Base-by-base conservation (phyloP, 2,113 vertebrate species). In the Dasyornis broadbenti region DNA sequence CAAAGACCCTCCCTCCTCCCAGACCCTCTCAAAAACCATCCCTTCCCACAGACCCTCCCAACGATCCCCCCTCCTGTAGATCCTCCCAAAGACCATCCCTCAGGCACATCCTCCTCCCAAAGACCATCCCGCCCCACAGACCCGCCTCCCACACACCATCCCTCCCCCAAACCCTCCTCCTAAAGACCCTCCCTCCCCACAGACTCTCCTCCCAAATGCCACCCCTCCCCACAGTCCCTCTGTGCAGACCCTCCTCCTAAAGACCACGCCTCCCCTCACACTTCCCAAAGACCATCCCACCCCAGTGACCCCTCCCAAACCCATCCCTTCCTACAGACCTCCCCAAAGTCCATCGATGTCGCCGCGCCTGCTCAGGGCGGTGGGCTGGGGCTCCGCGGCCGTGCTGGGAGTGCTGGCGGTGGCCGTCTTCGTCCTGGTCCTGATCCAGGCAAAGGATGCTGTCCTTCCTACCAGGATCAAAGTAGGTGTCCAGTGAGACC, bases 401-500 rank as follows among this genome's bases (percentile, higher is more conserved):
- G 7, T 45, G 4, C 80, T 97, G 2, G 77, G 4, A 0, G 52
- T 37, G 72, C 91, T 96, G 1, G 92, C 71, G 7, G 31, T 93
- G 80, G 78, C 87, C 5, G 30, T 66, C 3, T 91, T 98, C 50
- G 26, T 97, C 18, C 90, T 98, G 19, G 2, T 96, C 52, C 91
- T 98, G 63, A 82, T 81, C 27, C 52, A 82, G 23, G 63, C 8
- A 4, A 66, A 77, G 79, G 49, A 68, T 1, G 35, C 94, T 57
- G 66, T 81, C 24, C 72, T 97, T 63, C 96, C 97, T 6, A 4
- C 45, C 2, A 65, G 60, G 71, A 90, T 28, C 72, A 97, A 97
- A 94, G 98, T 98, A 94, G 8, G 87, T 70, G 42, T 47, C 49
- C 9, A 1, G 22, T 37, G 83, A 77, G 86, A 50, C 21, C 11